Evolutionary conservation across 2,797 vertebrate species (phyloP), one percentile per base, ranked within the genome.

Genomic region (Hypotaenidia philippensis): DNA sequence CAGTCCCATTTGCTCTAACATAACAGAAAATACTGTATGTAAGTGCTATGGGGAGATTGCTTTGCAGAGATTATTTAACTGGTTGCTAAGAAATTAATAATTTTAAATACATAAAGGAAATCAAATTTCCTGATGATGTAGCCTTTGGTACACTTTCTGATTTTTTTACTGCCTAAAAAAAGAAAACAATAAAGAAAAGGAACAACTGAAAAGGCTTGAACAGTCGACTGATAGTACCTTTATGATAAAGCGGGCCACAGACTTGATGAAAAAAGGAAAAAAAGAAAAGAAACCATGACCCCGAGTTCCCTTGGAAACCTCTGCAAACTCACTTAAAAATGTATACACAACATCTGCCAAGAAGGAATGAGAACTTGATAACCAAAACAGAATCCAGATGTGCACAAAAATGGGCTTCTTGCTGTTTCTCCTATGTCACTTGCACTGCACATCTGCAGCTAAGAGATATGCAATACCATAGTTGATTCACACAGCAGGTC

Each of bases 371-470:
- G 61, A 25, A 38, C 6, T 83, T 66, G 63, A 90, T 82, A 83
- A 90, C 31, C 32, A 60, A 89, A 93, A 90, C 77, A 85, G 63
- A 87, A 83, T 93, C 86, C 93, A 93, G 81, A 95, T 89, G 45
- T 87, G 44, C 49, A 74, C 32, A 85, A 61, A 83, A 92, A 38
- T 29, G 34, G 11, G 7, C n/a, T 87, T 90, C 40, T 76, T 96
- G 40, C 36, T 87, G 21, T 68, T 89, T 74, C 7, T 88, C 13
- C 50, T 45, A 0, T 49, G 32, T 69, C 59, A 59, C 22, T 66
- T 59, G 65, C 32, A 29, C 49, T 64, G 25, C 49, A 26, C 26
- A 41, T 56, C 44, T 70, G 52, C 34, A 83, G 19, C 56, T 79
- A n/a, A 34, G 69, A 79, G 32, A 56, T 49, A 34, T 3, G 13